Conservation (phyloP, 2,888 invertebrate species). For the Watsonalla cultraria region DNA sequence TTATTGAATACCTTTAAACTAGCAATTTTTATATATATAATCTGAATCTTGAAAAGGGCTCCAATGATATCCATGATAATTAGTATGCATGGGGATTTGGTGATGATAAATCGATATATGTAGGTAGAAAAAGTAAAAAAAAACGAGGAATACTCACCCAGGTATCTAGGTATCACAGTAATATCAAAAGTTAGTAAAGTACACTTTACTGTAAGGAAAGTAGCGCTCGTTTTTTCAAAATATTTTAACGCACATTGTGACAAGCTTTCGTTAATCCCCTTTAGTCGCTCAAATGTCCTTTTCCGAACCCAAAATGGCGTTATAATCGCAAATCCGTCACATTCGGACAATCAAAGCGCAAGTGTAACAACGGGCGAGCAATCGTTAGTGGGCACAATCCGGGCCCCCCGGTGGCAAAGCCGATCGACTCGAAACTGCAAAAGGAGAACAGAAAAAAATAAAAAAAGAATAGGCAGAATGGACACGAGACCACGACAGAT, state of each 20-base stretch:
- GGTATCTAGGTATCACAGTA: too few relatives aligned
- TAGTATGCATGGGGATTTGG: too few relatives aligned
- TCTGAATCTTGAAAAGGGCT: too few relatives aligned
- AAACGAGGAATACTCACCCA: too few relatives aligned
- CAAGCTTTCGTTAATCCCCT: slow-evolving; percentile 44
- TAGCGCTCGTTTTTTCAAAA: slow-evolving; percentile 17
- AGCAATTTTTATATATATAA: too few relatives aligned
- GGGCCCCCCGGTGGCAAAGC: slow-evolving; percentile 68
- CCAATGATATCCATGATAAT: not conserved
- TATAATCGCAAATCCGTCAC: slow-evolving; percentile 65
- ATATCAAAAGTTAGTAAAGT: too few relatives aligned
- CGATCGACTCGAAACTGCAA: slow-evolving; percentile 58
- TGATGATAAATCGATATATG: too few relatives aligned
- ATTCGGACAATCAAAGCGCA: slow-evolving; percentile 69
- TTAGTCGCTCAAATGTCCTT: slow-evolving; percentile 49
- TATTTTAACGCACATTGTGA: slow-evolving; percentile 34
- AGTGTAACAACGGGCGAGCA: slow-evolving; percentile 53
- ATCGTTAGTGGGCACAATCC: slow-evolving; percentile 57
- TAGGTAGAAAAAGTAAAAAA: too few relatives aligned
- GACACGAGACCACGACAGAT: slow-evolving; percentile 72
- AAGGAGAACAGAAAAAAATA: slow-evolving; percentile 44
- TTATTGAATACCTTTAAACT: not conserved
- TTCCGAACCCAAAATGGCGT: slow-evolving; percentile 35
- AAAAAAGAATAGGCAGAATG: slow-evolving; percentile 47
- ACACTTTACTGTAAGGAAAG: too few relatives aligned